These are phyloP conservation scores for Peromyscus leucopus DNA, from an alignment of 2,113 vertebrate genomes.

Conservation along the genomic window DNA sequence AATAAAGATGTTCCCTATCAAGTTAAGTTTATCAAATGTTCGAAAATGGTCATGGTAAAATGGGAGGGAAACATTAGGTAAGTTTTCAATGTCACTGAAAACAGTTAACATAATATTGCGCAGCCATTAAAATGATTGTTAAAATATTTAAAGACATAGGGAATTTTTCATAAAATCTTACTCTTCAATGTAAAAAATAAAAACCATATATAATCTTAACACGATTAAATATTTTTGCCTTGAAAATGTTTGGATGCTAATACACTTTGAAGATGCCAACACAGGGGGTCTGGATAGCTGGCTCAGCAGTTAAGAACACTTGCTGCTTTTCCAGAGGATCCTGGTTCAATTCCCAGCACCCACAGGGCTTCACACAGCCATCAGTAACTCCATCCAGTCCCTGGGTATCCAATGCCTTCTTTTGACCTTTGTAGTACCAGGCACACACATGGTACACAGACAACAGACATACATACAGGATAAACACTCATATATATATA, in stretches of 20 bases:
- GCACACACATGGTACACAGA: background rate
- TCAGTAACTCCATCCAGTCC: background rate
- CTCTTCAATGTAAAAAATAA: background rate
- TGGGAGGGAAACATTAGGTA: background rate
- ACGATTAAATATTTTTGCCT: slow-evolving; percentile 6
- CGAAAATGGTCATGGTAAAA: slow-evolving; percentile 34
- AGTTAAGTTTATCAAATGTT: background rate
- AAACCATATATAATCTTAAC: background rate
- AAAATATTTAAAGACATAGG: background rate
- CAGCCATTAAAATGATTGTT: background rate
- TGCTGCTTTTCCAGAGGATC: background rate
- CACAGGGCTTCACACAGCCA: background rate
- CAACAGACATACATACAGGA: background rate
- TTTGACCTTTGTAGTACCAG: background rate
- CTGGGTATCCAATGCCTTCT: background rate
- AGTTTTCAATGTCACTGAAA: slow-evolving; percentile 2
- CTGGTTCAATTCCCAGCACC: background rate
- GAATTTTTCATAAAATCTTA: background rate
- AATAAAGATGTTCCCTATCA: background rate
- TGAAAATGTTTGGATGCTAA: slow-evolving; percentile 2
- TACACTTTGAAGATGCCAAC: background rate
- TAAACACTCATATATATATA: background rate
- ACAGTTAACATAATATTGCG: background rate
- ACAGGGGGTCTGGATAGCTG: too few relatives aligned
- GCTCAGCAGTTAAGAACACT: background rate